phyloP scores from a whole-genome alignment of 2,797 vertebrate genomes.

The Anguilla anguilla region DNA sequence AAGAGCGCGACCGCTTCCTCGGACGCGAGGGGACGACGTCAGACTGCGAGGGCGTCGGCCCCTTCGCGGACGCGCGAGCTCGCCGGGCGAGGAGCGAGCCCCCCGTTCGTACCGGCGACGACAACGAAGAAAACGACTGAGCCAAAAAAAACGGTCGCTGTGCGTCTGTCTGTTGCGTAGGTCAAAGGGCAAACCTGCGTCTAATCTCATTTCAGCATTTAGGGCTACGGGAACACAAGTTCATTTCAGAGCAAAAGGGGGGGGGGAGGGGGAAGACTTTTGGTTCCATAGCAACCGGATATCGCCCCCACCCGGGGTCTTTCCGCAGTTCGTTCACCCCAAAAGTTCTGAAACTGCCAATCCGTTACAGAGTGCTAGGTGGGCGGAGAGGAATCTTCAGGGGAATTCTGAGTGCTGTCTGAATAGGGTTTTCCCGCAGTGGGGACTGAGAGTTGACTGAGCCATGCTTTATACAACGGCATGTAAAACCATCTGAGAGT shows the following conservation, averaged over 20 bases:
- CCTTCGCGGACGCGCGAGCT: not conserved
- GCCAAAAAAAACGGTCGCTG: too few species aligned
- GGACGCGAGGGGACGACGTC: conserved; percentile 33
- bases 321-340: not conserved
- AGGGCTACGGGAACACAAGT: not conserved
- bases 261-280: not conserved
- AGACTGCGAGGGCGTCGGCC: not conserved
- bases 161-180: not conserved
- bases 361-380: not conserved
- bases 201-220: not conserved
- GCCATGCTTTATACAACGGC: not conserved
- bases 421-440: not conserved
- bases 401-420: not conserved
- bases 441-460: not conserved
- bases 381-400: not conserved
- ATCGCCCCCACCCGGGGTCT: too few species aligned
- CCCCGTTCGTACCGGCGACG: not conserved
- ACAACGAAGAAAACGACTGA: not conserved
- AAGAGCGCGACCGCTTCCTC: conserved; percentile 23
- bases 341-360: not conserved
- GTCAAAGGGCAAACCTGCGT: not conserved
- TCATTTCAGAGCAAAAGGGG: not conserved
- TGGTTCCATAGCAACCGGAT: not conserved
- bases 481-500: not conserved
- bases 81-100: too few species aligned